Evolutionary conservation across 2,888 invertebrate species (phyloP), one percentile per base, ranked within the genome.

Genomic region (Calameuta pallipes): DNA sequence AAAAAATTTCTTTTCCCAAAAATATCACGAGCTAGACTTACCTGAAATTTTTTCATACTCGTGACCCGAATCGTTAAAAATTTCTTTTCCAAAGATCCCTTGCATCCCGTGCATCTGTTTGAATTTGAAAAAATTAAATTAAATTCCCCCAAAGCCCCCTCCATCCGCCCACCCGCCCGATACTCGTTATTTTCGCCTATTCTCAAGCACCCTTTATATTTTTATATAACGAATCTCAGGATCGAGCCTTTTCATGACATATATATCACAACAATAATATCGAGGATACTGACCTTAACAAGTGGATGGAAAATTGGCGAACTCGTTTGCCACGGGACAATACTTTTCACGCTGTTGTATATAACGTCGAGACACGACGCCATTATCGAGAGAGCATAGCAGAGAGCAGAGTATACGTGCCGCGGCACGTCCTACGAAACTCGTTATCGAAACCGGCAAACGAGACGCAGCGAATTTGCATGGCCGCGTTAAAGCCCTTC

Each of bases 401-500:
- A 56, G 56, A 56, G 23, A 56, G 56, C 56, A 9, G 56, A 56
- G 56, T 56, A 9, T 56, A 56, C 56, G 56, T 56, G 56, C 56
- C 56, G 56, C 56, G 56, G 56, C 56, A 56, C 56, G 56, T 56
- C 23, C 56, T 56, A 56, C 9, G 23, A 56, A 56, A 56, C 56
- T 56, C 56, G 56, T 56, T 56, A 56, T 56, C 56, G 56, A 56
- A 56, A 56, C 56, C 56, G 56, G 56, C 56, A 56, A 56, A 56
- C 56, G 56, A 56, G 56, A 56, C 56, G 56, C 56, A 56, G 56
- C 56, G 56, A 56, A 56, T 56, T 56, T 56, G 56, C 56, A 56
- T 56, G 56, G 56, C 56, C 56, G 56, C 56, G 56, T 56, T 56
- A 56, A 56, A 56, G 56, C 56, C 23, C 56, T 56, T 56, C 23